Conservation (phyloP, 1,140 invertebrate genomes). For the Ceratina japonica region DNA sequence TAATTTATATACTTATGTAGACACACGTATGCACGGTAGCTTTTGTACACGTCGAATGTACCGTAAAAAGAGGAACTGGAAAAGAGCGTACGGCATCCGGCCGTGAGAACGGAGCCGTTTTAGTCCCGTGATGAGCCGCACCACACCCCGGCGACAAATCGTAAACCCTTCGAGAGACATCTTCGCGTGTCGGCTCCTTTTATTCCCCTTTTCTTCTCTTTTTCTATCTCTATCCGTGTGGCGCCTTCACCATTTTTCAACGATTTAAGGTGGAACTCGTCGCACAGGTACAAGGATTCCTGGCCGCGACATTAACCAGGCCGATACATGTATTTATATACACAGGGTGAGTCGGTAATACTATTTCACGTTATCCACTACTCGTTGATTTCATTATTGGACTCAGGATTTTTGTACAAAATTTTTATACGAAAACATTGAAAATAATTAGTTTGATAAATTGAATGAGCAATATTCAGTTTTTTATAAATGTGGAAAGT, state of each 20-base stretch:
- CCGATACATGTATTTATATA: slow-evolving; percentile 5
- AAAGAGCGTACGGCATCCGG: background rate
- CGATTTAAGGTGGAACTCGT: slow-evolving; percentile 33
- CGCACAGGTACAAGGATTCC: slow-evolving; percentile 36
- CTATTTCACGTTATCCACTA: no score
- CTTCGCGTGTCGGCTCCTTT: slow-evolving; percentile 24
- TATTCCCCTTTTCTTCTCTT: slow-evolving; percentile 15
- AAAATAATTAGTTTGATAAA: no score
- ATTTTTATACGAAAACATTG: no score
- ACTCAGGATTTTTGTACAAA: no score
- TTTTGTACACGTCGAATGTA: background rate
- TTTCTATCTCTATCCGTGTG: slow-evolving; percentile 35
- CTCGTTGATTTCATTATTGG: no score
- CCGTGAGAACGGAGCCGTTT: slow-evolving; percentile 42
- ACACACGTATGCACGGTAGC: no score
- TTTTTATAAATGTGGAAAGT: no score
- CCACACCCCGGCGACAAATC: slow-evolving; percentile 38
- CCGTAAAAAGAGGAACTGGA: background rate
- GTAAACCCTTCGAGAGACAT: slow-evolving; percentile 41
- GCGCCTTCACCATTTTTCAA: slow-evolving; percentile 19
- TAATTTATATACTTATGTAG: no score
- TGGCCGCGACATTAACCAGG: slow-evolving; percentile 16
- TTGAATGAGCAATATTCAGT: no score
- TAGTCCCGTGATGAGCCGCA: slow-evolving; percentile 18
- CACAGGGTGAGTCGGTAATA: background rate